A percentile compares a stretch with the other conserved stretches of the same genome.
Evolutionary conservation across 2,113 vertebrate species (phyloP).

Genomic region (Sialia sialis): DNA sequence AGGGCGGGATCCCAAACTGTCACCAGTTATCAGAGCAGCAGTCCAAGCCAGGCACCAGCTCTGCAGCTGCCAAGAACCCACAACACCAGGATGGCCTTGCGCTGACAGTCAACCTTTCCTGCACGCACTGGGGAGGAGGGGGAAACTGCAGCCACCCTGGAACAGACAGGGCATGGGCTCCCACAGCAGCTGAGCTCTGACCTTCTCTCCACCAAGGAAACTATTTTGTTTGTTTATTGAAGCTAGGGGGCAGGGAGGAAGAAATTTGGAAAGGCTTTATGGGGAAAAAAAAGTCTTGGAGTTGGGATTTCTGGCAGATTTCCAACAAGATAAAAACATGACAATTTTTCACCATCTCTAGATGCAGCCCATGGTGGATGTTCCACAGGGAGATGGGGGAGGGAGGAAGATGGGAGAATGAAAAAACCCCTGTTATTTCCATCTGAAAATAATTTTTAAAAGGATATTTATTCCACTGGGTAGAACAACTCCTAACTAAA

Average conservation of each 20-base stretch:
- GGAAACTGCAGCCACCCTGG: background rate
- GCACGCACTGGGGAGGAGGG: background rate
- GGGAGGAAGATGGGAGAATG: background rate
- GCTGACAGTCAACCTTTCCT: background rate
- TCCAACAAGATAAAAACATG: conserved; percentile 16
- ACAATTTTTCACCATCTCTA: conserved; percentile 24
- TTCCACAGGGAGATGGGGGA: background rate
- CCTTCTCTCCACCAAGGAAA: background rate
- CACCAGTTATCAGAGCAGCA: background rate
- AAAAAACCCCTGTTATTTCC: background rate
- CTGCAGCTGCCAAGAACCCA: background rate
- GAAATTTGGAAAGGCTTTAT: background rate
- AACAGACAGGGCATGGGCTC: background rate
- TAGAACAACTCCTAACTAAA: conserved; percentile 19
- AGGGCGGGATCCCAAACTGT: background rate
- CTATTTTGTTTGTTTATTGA: background rate
- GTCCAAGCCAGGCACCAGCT: background rate
- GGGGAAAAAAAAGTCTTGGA: background rate
- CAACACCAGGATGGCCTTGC: background rate
- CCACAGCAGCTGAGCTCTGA: background rate
- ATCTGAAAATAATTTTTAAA: conserved; percentile 33
- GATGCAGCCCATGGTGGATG: background rate
- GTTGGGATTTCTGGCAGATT: conserved; percentile 29
- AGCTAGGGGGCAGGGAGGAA: background rate
- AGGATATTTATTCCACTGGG: background rate